phyloP scores from a whole-genome alignment of 2,888 invertebrate genomes.

The Muschampia plurimacula region DNA sequence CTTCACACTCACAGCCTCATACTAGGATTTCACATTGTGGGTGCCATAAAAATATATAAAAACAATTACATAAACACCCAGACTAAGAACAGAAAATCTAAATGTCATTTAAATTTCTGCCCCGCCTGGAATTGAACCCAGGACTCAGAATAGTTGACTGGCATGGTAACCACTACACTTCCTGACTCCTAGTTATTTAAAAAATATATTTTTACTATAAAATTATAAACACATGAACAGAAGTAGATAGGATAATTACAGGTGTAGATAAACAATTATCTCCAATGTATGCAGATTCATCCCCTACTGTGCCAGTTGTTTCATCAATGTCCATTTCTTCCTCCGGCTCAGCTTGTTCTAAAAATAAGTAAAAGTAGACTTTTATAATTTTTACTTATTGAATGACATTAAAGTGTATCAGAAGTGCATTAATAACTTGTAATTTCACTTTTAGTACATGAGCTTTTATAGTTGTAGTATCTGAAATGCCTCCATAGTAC shows the following conservation, averaged over 20 bases:
- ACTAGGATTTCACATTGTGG: too few relatives aligned
- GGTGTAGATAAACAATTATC: conserved; percentile 82
- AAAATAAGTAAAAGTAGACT: background rate
- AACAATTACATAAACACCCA: too few relatives aligned
- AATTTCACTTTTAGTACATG: background rate
- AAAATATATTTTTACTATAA: background rate
- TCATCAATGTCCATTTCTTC: conserved; percentile 83
- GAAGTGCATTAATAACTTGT: too few relatives aligned
- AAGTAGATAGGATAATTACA: conserved; percentile 55
- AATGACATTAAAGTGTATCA: too few relatives aligned
- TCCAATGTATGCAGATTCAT: conserved; percentile 78
- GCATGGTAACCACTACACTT: too few relatives aligned
- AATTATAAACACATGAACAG: background rate
- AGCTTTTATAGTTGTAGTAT: background rate
- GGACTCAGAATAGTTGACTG: too few relatives aligned
- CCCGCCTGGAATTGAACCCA: too few relatives aligned
- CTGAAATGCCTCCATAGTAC: background rate
- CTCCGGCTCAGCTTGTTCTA: conserved; percentile 66
- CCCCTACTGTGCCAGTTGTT: conserved; percentile 66
- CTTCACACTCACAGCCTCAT: too few relatives aligned
- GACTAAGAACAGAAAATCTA: too few relatives aligned
- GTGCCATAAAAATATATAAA: too few relatives aligned
- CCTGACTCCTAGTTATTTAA: background rate
- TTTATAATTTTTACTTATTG: background rate
- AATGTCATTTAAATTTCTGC: too few relatives aligned